Evolutionary conservation across 2,113 vertebrate genomes (phyloP), one percentile per base, ranked within the genome.

Genomic region (Pleuronectes platessa): DNA sequence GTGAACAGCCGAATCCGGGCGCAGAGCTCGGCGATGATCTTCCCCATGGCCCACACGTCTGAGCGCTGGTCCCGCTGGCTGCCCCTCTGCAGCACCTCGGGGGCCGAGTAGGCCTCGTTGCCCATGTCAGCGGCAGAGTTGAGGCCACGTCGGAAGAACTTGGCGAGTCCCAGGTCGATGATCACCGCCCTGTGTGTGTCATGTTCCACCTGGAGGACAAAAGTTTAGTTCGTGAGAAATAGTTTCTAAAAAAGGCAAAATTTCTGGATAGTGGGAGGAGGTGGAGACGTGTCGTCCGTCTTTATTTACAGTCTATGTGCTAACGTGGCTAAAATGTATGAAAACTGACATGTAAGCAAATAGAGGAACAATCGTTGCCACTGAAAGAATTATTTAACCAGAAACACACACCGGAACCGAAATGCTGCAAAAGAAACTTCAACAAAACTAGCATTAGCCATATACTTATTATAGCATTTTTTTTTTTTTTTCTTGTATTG

Each of bases 11-110:
- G 90, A 37, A 93, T 18, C 12, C 92, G 83, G 20, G 79, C 92
- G 2, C 89, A 92, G 47, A 95, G 86, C 79, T 95, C 94, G 14
- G 90, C 91, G 3, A 92, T 92, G 62, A 95, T 89, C 76, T 94
- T 94, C 17, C 93, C 94, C 92, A 95, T 92, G 67, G 93, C 94
- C 94, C 94, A 95, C 20, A 94, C 93, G 1, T 94, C 93, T 0
- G 94, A 93, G 49, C 89, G 77, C 69, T 91, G 92, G 82, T 92
- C 51, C 24, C 94, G 83, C 47, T 93, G 82, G 13, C 20, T 69
- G 21, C 0, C 0, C 35, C 51, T 76, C 24, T 68, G 42, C 23
- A 93, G 74, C 47, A 94, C 89, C 76, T 95, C 94, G 0, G 94
- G 94, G n/a, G 94, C 82, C 0, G 93, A 90, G 76, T 94, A 94